A percentile compares a stretch with the other conserved stretches of the same genome.
These are phyloP conservation scores for Helicoverpa zea DNA, from an alignment of 1,140 invertebrate species.

Conservation along the genomic window DNA sequence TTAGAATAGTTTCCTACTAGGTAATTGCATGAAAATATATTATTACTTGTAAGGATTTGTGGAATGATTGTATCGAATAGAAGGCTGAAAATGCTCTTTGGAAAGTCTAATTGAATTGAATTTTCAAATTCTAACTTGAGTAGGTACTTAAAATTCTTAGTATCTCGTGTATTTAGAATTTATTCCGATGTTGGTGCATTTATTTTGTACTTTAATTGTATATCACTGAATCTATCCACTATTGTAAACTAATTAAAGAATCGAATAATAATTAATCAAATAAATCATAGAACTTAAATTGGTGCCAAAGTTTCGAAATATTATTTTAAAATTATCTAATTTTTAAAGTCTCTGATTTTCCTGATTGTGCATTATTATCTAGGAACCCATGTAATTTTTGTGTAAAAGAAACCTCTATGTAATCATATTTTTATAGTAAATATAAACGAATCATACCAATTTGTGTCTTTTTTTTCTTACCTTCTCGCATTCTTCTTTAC, in stretches of 20 bases:
- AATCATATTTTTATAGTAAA: constrained; percentile 76
- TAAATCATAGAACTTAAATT: constrained; percentile 61
- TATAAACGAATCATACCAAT: constrained; percentile 57
- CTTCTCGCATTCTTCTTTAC: too few species aligned
- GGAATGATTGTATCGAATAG: constrained; percentile 44
- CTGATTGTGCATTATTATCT: constrained; percentile 56
- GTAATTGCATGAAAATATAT: constrained; percentile 45
- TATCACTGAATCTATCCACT: constrained; percentile 24
- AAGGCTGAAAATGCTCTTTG: constrained; percentile 46
- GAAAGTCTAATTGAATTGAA: constrained; percentile 34
- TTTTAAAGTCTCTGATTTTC: constrained; percentile 43
- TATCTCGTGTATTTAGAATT: constrained; percentile 53
- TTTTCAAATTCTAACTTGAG: constrained; percentile 49
- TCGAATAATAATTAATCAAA: constrained; percentile 46
- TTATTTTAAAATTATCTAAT: constrained; percentile 46
- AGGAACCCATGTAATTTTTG: constrained; percentile 55
- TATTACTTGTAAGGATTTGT: constrained; percentile 44
- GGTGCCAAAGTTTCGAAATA: constrained; percentile 75
- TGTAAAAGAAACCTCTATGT: constrained; percentile 63
- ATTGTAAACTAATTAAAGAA: constrained; percentile 55
- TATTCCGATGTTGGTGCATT: constrained; percentile 74
- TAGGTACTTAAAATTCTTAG: constrained; percentile 58
- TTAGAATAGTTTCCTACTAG: constrained; percentile 36
- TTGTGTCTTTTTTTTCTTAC: constrained; percentile 46
- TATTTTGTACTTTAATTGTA: constrained; percentile 58